Conservation (phyloP, 2,113 vertebrate species). For the Perognathus longimembris region DNA sequence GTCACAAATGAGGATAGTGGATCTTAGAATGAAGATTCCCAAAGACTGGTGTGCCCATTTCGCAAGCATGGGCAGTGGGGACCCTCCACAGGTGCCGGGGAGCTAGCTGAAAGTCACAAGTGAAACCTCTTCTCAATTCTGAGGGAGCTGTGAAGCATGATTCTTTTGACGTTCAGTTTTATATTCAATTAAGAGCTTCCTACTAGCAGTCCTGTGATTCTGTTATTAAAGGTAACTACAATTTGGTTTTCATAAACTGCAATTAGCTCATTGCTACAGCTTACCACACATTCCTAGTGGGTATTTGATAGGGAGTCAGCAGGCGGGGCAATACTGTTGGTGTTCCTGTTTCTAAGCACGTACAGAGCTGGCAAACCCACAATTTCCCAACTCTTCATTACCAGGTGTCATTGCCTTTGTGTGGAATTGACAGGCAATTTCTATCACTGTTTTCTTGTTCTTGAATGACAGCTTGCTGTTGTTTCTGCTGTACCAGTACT, state of each 20-base stretch:
- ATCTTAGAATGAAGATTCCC: neutral
- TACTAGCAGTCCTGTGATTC: neutral
- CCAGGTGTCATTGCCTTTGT: neutral
- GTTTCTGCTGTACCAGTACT: neutral
- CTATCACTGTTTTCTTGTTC: slow-evolving; percentile 40
- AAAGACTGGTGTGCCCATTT: neutral
- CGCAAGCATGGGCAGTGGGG: neutral
- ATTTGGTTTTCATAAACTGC: slow-evolving; percentile 29
- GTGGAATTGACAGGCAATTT: slow-evolving; percentile 25
- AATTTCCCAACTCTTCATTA: neutral
- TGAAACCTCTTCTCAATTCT: neutral
- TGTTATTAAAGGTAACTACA: slow-evolving; percentile 38
- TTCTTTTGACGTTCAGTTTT: slow-evolving; percentile 50
- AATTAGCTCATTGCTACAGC: slow-evolving; percentile 28
- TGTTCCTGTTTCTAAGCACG: neutral
- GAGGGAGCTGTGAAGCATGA: slow-evolving; percentile 1
- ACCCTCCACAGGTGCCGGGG: neutral
- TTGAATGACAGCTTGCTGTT: slow-evolving; percentile 20
- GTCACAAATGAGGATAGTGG: neutral
- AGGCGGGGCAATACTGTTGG: neutral
- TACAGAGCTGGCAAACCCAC: neutral
- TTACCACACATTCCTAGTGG: neutral
- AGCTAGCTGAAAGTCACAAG: neutral
- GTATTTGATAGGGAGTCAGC: neutral
- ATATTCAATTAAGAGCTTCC: neutral